These are phyloP conservation scores for Elgaria multicarinata DNA, from an alignment of 2,113 vertebrate genomes.

Conservation along the genomic window DNA sequence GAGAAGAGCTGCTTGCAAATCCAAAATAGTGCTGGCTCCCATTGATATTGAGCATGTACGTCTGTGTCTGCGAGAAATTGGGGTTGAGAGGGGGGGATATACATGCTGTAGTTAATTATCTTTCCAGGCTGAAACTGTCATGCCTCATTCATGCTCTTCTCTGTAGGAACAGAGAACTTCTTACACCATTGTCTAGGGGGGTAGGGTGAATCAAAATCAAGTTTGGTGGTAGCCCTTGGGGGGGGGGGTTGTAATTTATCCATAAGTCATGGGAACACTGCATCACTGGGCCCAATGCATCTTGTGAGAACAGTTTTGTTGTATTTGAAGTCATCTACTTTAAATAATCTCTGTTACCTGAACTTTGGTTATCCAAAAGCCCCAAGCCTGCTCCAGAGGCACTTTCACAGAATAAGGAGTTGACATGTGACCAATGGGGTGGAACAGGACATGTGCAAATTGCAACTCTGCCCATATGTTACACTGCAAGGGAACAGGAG, in stretches of 20 bases:
- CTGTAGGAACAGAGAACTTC: conserved; percentile 11
- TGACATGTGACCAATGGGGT: background rate
- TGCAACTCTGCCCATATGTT: background rate
- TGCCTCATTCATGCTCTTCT: conserved; percentile 44
- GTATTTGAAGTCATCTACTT: background rate
- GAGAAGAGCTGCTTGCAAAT: conserved; percentile 54
- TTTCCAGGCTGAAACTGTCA: conserved; percentile 45
- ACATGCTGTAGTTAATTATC: conserved; percentile 49
- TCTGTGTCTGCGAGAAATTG: background rate
- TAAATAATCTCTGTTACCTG: background rate
- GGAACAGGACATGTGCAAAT: background rate
- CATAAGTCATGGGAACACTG: background rate
- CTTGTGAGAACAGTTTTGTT: background rate
- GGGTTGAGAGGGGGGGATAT: background rate
- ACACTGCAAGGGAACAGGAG: background rate
- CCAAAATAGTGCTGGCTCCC: conserved; percentile 22
- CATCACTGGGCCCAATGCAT: background rate
- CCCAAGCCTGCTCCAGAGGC: no score
- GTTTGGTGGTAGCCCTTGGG: background rate
- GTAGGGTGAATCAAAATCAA: no score
- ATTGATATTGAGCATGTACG: conserved; percentile 36
- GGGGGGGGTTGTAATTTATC: background rate
- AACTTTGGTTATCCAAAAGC: background rate
- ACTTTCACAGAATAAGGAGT: background rate
- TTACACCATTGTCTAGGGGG: conserved; percentile 40